Base-by-base conservation (phyloP, 92 coral and sea anemone species). In the Parazoanthus swiftii region DNA sequence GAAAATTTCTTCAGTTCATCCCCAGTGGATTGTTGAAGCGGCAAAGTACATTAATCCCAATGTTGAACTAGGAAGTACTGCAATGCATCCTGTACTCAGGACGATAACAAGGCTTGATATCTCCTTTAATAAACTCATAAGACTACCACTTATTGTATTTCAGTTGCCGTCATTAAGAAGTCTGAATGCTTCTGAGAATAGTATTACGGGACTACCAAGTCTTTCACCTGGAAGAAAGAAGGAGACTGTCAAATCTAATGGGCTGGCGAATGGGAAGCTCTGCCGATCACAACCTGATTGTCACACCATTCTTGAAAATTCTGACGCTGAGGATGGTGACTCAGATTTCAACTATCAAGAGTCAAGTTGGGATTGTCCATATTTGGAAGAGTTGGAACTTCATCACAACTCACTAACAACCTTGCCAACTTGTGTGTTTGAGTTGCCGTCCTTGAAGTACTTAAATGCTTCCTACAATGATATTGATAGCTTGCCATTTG, bases 341-440 rank as follows among this genome's bases (percentile, higher is more conserved):
- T 88, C 83, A 43, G 93, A 94, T 75, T 93, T 92, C 80, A 89
- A 92, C 8, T 92, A 94, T 65, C 95, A 90, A 18, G 95, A 94
- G 78, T 91, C 95, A 1, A 90, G 96, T 59, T 97, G 99, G 99
- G 92, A 91, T 78, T 97, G 98, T 73, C 98, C 99, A 1, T 95
- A 97, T 83, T 89, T 97, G 85, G 99, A 97, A 85, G 99, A 97
- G 74, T 90, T 97, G 10, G 98, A 97, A 65, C 82, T 97, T 54
- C 99, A 97, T 67, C 95, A 89, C 35, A 97, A 97, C 79, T 94
- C 92, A 10, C 81, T 97, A 48, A 89, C 98, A 6, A 11, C 93
- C 1, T 74, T 97, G 67, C 99, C 99, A 26, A 92, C 92, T 1
- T 95, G 99, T 83, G 86, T 97, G 26, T 97, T 97, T 77, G 88